Percentiles rank a stretch among this genome's conserved stretches.
Evolutionary conservation across 2,113 vertebrate genomes (phyloP).

Genomic region (Charadrius vociferus): DNA sequence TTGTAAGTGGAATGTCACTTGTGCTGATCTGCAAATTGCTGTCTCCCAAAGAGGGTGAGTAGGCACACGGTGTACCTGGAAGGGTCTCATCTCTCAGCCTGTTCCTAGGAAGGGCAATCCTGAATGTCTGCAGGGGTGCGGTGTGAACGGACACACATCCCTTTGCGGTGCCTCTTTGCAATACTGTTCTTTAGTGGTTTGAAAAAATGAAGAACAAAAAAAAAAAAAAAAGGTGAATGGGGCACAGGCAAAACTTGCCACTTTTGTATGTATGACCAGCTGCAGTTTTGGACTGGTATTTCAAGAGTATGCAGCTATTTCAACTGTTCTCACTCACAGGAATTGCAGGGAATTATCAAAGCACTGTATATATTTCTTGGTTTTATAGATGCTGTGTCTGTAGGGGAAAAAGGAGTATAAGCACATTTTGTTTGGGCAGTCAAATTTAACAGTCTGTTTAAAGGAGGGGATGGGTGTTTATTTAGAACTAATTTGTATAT

Average conservation of each 20-base stretch:
- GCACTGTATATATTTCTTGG: not conserved
- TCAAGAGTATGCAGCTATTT: not conserved
- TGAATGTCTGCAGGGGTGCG: not conserved
- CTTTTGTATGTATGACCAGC: not conserved
- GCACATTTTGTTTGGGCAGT: not conserved
- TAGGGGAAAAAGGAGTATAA: not conserved
- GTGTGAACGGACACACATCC: fast-evolving
- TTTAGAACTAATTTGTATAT: not conserved
- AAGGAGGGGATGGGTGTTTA: not conserved
- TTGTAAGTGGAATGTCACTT: not conserved
- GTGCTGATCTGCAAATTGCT: not conserved
- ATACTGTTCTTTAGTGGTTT: not conserved
- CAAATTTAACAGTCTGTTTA: not conserved
- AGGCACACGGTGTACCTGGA: not conserved
- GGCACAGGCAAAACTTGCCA: not conserved
- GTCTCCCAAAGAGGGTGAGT: no score
- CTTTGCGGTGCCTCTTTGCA: not conserved
- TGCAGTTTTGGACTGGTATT: not conserved
- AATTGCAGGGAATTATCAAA: not conserved
- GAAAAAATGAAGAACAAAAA: not conserved
- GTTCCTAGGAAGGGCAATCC: not conserved
- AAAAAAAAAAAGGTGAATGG: no score
- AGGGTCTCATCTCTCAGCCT: not conserved
- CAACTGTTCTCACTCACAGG: not conserved
- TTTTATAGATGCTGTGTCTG: not conserved